Conservation (phyloP, 1,140 invertebrate genomes). For the Steinernema feltiae region DNA sequence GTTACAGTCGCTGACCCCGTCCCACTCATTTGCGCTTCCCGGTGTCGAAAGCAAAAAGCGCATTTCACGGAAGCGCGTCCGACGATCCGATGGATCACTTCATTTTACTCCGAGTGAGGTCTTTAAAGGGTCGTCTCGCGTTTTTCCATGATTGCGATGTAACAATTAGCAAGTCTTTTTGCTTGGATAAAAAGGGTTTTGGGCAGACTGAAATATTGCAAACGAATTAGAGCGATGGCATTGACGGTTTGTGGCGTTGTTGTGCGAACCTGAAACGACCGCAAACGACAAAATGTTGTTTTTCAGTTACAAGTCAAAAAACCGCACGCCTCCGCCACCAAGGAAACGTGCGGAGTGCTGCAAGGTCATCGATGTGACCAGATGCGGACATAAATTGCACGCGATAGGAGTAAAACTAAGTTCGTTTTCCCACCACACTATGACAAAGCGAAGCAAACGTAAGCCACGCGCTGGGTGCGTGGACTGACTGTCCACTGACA, state of each 20-base stretch:
- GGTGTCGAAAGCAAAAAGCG: neutral
- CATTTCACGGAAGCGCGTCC: neutral
- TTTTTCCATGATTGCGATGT: neutral
- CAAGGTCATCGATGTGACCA: constrained; percentile 7
- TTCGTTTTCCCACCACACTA: no score
- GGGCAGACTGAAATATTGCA: neutral
- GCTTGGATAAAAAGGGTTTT: neutral
- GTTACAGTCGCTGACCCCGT: constrained; percentile 10
- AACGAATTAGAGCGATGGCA: neutral
- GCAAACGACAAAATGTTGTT: neutral
- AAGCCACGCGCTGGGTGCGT: no score
- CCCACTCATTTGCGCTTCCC: neutral
- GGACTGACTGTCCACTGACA: neutral
- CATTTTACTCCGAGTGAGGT: constrained; percentile 6
- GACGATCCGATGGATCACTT: neutral
- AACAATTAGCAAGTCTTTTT: neutral
- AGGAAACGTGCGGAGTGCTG: neutral
- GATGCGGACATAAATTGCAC: neutral
- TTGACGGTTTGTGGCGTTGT: neutral
- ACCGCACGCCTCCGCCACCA: neutral
- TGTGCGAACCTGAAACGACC: neutral
- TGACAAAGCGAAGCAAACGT: no score
- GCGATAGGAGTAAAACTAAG: neutral
- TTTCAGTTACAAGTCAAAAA: constrained; percentile 8
- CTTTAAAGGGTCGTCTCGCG: neutral